A percentile compares a stretch with the other conserved stretches of the same genome.
Evolutionary conservation across 2,888 invertebrate species (phyloP).

Genomic region (Drosophila dives): DNA sequence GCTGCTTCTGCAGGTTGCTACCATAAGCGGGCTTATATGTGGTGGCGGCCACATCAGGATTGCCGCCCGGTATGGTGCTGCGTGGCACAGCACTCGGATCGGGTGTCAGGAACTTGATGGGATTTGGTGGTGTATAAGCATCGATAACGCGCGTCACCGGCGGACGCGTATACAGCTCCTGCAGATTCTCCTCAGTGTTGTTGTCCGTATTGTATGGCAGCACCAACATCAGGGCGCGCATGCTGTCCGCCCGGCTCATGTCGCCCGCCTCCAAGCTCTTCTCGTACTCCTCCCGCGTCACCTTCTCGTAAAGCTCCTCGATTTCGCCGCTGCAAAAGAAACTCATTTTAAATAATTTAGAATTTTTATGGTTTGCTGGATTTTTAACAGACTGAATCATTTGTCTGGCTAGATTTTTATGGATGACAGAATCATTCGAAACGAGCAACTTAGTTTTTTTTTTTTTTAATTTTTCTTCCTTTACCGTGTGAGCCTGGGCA

Average conservation of each 20-base stretch:
- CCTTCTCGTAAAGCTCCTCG: constrained; percentile 85
- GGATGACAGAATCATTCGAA: background rate
- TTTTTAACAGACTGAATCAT: background rate
- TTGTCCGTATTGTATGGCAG: constrained; percentile 84
- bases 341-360: background rate
- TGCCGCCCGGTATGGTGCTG: constrained; percentile 72
- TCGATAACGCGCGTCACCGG: constrained; percentile 84
- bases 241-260: constrained; percentile 83
- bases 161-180: constrained; percentile 84
- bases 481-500: constrained; percentile 84
- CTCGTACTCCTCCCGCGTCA: constrained; percentile 84
- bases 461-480: background rate
- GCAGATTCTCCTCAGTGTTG: constrained; percentile 82
- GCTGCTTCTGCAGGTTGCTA: constrained; percentile 43
- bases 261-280: constrained; percentile 84
- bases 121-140: constrained; percentile 78
- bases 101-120: constrained; percentile 80
- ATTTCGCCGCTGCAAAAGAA: constrained; percentile 82
- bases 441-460: background rate
- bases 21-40: constrained; percentile 85
- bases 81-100: constrained; percentile 73
- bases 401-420: too few species aligned
- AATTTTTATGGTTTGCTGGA: background rate
- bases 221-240: constrained; percentile 84
- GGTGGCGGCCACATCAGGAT: constrained; percentile 84